A percentile compares a stretch with the other conserved stretches of the same genome.
These are phyloP conservation scores for Procambarus virginalis DNA, from an alignment of 1,140 invertebrate genomes.

Conservation along the genomic window DNA sequence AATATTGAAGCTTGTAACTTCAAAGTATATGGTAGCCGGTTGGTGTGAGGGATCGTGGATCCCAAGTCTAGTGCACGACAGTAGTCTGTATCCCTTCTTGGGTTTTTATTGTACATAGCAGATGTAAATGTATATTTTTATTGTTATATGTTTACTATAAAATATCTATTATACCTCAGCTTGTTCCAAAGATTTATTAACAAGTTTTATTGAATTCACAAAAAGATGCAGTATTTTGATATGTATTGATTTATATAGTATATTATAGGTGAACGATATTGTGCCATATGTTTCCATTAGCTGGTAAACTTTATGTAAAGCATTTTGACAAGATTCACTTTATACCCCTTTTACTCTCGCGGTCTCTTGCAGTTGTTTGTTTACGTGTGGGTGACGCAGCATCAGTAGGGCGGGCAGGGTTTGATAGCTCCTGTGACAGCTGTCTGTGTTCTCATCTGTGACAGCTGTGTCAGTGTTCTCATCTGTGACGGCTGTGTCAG, in stretches of 20 bases:
- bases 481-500: no score
- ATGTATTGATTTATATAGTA: constrained; percentile 27
- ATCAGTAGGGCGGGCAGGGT: not conserved
- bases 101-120: constrained; percentile 38
- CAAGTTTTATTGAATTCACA: constrained; percentile 45
- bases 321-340: constrained; percentile 20
- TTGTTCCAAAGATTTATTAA: constrained; percentile 42
- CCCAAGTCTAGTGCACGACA: constrained; percentile 7
- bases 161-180: constrained; percentile 45
- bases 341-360: not conserved
- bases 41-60: not conserved
- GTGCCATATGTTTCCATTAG: constrained; percentile 33
- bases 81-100: constrained; percentile 19
- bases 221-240: constrained; percentile 48
- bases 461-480: no score
- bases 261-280: constrained; percentile 25
- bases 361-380: not conserved
- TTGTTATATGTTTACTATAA: constrained; percentile 49
- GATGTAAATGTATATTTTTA: constrained; percentile 45
- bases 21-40: not conserved
- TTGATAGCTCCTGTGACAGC: not conserved
- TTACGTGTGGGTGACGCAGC: not conserved
- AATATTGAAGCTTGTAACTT: not conserved
- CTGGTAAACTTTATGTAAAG: constrained; percentile 21
- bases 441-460: no score